A percentile compares a stretch with the other conserved stretches of the same genome.
Conservation (phyloP, 2,888 invertebrate species). For the Anthophora plumipes region DNA sequence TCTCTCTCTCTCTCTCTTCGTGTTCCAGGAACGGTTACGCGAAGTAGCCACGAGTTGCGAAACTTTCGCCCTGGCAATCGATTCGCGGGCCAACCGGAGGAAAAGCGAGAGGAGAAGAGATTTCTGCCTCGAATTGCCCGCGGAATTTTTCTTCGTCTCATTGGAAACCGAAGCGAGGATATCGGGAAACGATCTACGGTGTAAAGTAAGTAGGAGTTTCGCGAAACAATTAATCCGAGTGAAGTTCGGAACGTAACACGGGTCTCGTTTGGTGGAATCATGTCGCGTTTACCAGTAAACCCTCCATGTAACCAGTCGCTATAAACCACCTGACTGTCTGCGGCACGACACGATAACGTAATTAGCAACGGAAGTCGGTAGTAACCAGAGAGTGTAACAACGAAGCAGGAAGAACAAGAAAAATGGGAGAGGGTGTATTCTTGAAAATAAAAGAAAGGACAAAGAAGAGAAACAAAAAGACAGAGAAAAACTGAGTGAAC, state of each 20-base stretch:
- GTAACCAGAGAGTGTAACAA: not conserved
- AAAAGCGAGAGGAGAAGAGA: not conserved
- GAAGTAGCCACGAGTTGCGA: conserved; percentile 48
- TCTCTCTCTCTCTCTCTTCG: conserved; percentile 9
- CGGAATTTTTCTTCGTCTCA: conserved; percentile 30
- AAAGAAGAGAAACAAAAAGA: not conserved
- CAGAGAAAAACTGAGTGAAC: not conserved
- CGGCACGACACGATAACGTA: conserved; percentile 8
- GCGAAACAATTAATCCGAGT: conserved; percentile 4
- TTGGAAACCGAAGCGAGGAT: conserved; percentile 9
- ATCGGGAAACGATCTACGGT: conserved; percentile 26
- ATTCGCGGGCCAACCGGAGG: conserved; percentile 25
- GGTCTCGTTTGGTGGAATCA: no score
- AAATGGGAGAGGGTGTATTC: conserved; percentile 1
- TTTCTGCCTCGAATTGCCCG: conserved; percentile 17
- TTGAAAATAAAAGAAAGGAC: not conserved
- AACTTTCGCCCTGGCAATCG: conserved; percentile 53
- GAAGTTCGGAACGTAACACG: not conserved
- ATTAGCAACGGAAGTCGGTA: conserved; percentile 28
- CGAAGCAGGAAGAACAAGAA: not conserved
- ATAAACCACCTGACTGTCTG: conserved; percentile 11
- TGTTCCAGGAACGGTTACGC: conserved; percentile 23
- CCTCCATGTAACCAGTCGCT: not conserved
- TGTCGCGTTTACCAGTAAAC: no score
- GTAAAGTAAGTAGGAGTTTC: not conserved